These are phyloP conservation scores for Contarinia nasturtii DNA, from an alignment of 1,140 invertebrate species.

Conservation along the genomic window DNA sequence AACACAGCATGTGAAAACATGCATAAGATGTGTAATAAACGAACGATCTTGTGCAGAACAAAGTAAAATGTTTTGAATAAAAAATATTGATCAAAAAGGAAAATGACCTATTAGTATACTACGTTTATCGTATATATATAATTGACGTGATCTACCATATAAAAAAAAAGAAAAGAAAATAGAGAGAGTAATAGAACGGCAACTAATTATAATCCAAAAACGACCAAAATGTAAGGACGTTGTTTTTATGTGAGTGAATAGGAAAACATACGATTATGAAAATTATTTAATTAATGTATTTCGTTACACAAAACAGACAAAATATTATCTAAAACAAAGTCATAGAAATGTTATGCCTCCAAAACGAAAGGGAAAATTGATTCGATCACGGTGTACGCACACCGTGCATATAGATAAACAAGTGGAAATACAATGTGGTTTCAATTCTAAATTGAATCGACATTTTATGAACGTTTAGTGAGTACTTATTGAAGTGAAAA, in stretches of 20 bases:
- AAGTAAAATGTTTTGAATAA: background rate
- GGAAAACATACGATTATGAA: background rate
- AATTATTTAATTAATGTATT: background rate
- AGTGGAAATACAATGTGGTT: background rate
- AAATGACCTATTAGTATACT: background rate
- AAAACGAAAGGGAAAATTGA: too few relatives aligned
- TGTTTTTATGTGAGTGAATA: background rate
- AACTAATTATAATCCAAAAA: background rate
- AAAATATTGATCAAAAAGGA: background rate
- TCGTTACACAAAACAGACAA: background rate
- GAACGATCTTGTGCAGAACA: too few relatives aligned
- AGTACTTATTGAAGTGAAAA: background rate
- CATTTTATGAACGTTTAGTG: background rate
- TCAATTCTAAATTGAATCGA: background rate
- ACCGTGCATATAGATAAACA: background rate
- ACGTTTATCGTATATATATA: background rate
- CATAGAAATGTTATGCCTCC: too few relatives aligned
- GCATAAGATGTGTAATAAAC: too few relatives aligned
- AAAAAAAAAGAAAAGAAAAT: too few relatives aligned
- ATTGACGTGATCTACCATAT: background rate
- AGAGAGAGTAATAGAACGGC: background rate
- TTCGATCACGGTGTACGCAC: too few relatives aligned
- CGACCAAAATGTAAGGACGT: background rate
- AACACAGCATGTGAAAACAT: too few relatives aligned
- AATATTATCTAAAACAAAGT: too few relatives aligned